Base-by-base conservation (phyloP, 2,888 invertebrate genomes). In the Pheosia gnoma region DNA sequence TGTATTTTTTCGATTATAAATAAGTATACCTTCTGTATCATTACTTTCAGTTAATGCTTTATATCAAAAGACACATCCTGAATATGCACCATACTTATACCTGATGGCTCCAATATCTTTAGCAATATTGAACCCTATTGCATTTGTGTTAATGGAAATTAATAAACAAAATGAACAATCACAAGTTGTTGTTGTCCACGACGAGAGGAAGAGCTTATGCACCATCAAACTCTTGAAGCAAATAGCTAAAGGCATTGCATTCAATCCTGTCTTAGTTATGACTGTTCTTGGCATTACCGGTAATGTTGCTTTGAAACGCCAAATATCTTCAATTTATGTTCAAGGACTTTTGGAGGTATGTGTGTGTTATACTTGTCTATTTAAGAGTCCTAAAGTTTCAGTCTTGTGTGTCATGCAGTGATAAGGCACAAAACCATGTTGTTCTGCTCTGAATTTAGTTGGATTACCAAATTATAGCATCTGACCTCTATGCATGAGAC, bases 81-180 rank as follows among this genome's bases (percentile, higher is more conserved):
- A 98, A 79, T 99, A 97, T 92, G 95, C 97, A 0, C 95, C 96
- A 0, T 99, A 98, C 86, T 92, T 99, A 57, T 99, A 99, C 85
- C 94, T 99, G 59, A 96, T 99, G 95, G 98, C 98, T 9, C 99
- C 99, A 0, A 98, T 99, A 83, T 98, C 98, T 53, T 91, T 99
- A 67, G 97, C 98, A 1, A 96, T 99, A 75, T 92, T 99, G 39
- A 99, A 99, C 90, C 99, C 99, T 0, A 95, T 99, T 70, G 98
- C 98, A 37, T 98, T 99, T 86, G 94, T 98, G 5, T 87, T 99
- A 66, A 95, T 99, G 95, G 99, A 99, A 92, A 95, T 98, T 56
- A 94, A 95, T 66, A 96, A 95, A 79, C 94, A 95, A 65, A 91
- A 87, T 80, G 87, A 88, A 63, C 80, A 78, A 63, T 70, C 78